Conservation (phyloP, 2,113 vertebrate genomes). For the Catagonus wagneri region DNA sequence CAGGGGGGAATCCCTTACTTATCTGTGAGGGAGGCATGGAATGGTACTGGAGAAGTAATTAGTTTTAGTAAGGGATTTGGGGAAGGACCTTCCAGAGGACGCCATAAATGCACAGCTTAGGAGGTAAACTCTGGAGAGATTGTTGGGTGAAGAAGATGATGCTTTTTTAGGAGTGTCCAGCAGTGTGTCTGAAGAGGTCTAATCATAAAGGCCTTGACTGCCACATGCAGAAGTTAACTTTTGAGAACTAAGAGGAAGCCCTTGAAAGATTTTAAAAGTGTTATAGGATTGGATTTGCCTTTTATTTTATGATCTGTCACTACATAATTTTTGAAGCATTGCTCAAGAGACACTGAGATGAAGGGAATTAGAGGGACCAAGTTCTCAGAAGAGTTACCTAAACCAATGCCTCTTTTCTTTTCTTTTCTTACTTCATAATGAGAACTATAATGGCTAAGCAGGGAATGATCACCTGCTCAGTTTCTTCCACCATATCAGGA, state of each 20-base stretch:
- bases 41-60: background rate
- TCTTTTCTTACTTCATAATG: background rate
- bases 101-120: background rate
- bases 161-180: background rate
- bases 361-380: background rate
- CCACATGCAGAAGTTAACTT: background rate
- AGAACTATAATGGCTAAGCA: background rate
- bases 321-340: constrained; percentile 6
- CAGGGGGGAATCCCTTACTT: background rate
- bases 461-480: background rate
- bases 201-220: background rate
- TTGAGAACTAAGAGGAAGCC: background rate
- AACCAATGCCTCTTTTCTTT: background rate
- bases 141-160: background rate
- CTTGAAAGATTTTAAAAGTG: background rate
- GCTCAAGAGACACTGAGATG: background rate
- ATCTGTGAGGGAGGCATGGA: background rate
- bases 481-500: background rate
- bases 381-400: background rate
- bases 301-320: no score
- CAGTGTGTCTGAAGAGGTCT: background rate
- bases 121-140: background rate
- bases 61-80: background rate
- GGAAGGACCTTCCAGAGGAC: background rate
- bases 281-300: background rate